phyloP scores from a whole-genome alignment of 2,888 invertebrate genomes.

The Tenthredo amoena region DNA sequence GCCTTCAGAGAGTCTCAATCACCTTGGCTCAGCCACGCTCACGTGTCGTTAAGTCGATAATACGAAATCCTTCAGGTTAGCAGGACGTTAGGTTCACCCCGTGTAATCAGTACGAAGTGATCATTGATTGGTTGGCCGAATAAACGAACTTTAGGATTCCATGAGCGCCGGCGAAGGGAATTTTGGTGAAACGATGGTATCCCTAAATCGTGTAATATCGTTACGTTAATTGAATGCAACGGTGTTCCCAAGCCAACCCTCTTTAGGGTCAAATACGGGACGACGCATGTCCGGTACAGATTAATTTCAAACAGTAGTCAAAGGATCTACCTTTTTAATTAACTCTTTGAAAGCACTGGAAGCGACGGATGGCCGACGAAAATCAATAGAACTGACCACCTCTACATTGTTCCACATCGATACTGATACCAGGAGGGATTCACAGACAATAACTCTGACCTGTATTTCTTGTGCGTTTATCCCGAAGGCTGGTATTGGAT shows the following conservation, averaged over 20 bases:
- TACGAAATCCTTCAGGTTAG: constrained; percentile 33
- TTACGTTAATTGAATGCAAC: constrained; percentile 45
- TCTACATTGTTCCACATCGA: constrained; percentile 2
- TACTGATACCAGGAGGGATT: background rate
- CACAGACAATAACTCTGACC: constrained; percentile 8
- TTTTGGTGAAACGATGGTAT: constrained; percentile 1
- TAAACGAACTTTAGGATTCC: constrained; percentile 28
- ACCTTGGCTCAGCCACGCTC: background rate
- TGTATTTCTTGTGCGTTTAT: background rate
- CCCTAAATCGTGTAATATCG: constrained; percentile 10
- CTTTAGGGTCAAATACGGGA: background rate
- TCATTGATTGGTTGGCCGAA: constrained; percentile 43
- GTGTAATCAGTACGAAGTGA: constrained; percentile 33
- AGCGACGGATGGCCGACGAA: background rate
- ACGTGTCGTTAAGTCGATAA: constrained; percentile 38
- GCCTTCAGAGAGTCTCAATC: constrained; percentile 37
- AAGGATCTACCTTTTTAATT: constrained; percentile 40
- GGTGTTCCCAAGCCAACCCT: constrained; percentile 25
- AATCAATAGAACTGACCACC: constrained; percentile 25
- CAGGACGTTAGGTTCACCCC: constrained; percentile 19
- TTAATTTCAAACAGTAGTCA: constrained; percentile 32
- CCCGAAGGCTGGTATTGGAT: background rate
- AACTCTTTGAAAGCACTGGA: constrained; percentile 14
- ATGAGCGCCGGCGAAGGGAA: background rate
- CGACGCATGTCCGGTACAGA: constrained; percentile 16